Evolutionary conservation across 2,113 vertebrate species (phyloP), one percentile per base, ranked within the genome.

Genomic region (Candoia aspera): DNA sequence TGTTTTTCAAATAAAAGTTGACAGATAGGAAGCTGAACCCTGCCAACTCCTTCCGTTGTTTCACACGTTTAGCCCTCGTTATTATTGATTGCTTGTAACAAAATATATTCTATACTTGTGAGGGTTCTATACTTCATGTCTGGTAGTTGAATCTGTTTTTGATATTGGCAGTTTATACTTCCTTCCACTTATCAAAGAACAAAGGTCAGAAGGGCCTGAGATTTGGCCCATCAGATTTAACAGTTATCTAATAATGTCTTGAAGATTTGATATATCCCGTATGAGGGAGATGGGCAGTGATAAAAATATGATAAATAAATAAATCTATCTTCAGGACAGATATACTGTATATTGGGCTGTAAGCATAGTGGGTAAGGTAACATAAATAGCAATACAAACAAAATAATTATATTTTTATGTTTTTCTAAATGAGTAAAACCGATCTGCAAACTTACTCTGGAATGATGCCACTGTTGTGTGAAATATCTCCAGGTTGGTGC

Each of bases 1-100:
- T 98, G 97, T 96, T 97, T 60, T 98, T 96, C 96, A 97, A 97
- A 97, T 97, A 97, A 97, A 97, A 97, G 94, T 97, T 97, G 96
- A 98, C 97, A 98, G 97, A 98, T 96, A 97, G 73, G 60, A 97
- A 97, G 96, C 92, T 57, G 96, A 97, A 95, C 96, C 96, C 97
- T 96, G 97, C 96, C 96, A 96, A 96, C 96, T 97, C 95, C 94
- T 92, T 96, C 90, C 90, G 84, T 92, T 90, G 94, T 96, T 97
- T 96, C 91, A 96, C 95, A 97, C 95, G 95, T 94, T 96, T 88
- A 96, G 87, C 94, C 89, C 97, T 97, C 97, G 97, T 98, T 98
- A 97, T 89, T 97, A 97, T 97, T 97, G 97, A 98, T 97, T 97
- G 96, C 94, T 95, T 95, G 95, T 97, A 97, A 68, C 90, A 93